A percentile compares a stretch with the other conserved stretches of the same genome.
Conservation (phyloP, 2,113 vertebrate species). For the Ictalurus punctatus region DNA sequence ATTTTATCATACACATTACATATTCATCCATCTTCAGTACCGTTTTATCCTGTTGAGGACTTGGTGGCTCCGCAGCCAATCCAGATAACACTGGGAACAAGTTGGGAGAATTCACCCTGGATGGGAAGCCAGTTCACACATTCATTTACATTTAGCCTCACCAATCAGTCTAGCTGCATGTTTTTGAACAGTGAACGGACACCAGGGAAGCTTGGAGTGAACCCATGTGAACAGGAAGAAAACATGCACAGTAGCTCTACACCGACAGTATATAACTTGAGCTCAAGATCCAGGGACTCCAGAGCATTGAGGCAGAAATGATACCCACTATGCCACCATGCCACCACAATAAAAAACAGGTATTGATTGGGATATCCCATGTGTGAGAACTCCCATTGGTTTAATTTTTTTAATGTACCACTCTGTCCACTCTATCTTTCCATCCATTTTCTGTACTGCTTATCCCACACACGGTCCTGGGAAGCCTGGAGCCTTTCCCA, state of each 20-base stretch:
- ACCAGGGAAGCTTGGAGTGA: neutral
- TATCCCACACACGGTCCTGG: no score
- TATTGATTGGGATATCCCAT: neutral
- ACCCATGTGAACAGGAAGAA: neutral
- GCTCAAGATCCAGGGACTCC: neutral
- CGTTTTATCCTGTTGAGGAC: neutral
- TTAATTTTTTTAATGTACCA: neutral
- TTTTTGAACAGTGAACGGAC: neutral
- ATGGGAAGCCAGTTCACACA: neutral
- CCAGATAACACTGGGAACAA: neutral
- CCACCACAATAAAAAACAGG: neutral
- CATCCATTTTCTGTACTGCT: no score
- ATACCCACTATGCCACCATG: neutral
- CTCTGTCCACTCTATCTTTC: neutral
- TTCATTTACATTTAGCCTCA: neutral
- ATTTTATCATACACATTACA: neutral
- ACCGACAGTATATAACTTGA: neutral
- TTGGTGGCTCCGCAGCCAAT: neutral
- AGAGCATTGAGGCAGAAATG: neutral
- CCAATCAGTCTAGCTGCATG: neutral
- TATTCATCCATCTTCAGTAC: neutral
- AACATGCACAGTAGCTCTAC: neutral
- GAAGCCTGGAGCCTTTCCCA: no score
- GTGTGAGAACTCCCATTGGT: neutral
- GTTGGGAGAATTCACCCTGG: neutral